These are phyloP conservation scores for Podilymbus podiceps DNA, from an alignment of 2,113 vertebrate genomes.

Conservation along the genomic window DNA sequence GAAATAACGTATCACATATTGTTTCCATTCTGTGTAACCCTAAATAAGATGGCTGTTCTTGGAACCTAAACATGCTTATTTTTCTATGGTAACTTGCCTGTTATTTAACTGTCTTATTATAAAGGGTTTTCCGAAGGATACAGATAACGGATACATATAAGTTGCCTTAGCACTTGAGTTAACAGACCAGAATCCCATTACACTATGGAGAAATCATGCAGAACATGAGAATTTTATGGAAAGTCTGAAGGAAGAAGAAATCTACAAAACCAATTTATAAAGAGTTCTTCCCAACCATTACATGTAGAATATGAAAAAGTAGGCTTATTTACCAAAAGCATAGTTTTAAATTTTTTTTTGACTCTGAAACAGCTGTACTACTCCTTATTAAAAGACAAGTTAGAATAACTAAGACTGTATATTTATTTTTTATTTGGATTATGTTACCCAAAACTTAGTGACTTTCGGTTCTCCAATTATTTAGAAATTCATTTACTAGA, in stretches of 20 bases:
- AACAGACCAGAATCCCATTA: neutral
- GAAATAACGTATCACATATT: neutral
- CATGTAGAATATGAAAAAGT: neutral
- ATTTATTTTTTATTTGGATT: neutral
- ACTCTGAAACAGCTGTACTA: neutral
- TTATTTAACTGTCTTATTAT: neutral
- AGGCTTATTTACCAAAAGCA: neutral
- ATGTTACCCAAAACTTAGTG: neutral
- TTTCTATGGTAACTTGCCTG: neutral
- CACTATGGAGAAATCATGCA: neutral
- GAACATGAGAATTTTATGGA: neutral
- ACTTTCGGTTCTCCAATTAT: neutral
- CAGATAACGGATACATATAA: neutral
- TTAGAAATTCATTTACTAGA: neutral
- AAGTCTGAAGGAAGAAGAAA: neutral
- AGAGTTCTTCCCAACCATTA: conserved; percentile 1
- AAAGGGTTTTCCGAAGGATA: neutral
- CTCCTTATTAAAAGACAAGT: neutral
- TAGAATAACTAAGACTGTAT: neutral
- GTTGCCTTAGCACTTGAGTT: neutral
- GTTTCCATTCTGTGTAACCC: neutral
- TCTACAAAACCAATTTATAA: conserved; percentile 6
- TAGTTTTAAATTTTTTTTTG: neutral
- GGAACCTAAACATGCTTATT: neutral
- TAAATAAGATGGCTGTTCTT: neutral